Evolutionary conservation across 2,888 invertebrate species (phyloP), one percentile per base, ranked within the genome.

Genomic region (Drosophila acutilabella): DNA sequence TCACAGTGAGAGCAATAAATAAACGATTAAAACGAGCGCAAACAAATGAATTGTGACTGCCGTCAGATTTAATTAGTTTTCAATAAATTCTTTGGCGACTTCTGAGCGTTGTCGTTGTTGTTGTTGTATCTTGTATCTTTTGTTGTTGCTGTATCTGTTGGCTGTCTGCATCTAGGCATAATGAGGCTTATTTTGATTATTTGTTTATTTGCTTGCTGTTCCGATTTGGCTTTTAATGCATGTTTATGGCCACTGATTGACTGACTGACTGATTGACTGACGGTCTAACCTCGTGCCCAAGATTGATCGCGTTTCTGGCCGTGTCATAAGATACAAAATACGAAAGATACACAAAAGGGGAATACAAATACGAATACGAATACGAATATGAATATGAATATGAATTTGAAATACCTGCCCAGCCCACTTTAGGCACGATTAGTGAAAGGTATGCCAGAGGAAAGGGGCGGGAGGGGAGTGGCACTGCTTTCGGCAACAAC

Each of bases 1-100:
- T 47, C 36, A 47, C 5, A 57, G 18, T 13, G 8, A 42, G 47
- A 45, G 61, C 53, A 71, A 85, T 82, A 88, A 88, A 85, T 79
- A 82, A 82, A 71, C 86, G 86, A 82, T 30, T 85, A 78, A 82
- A 77, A 71, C 57, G 58, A 61, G 61, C 64, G 74, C 65, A 76
- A 78, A 68, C 80, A 75, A 76, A 77, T 74, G 83, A 78, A 81
- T 82, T 84, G 78, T 75, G 75, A 62, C 75, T 80, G 74, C 79
- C 77, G 87, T 88, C 89, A 87, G 68, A 67, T 84, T 85, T 89
- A 87, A 87, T 89, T 89, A 88, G 80, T 83, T 79, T 83, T 74
- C 71, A 77, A 84, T 83, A 75, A 81, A 81, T 80, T 79, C 76
- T 62, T 67, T 42, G 14, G 23, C 50, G 45, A 59, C 41, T 64